Evolutionary conservation across 2,797 vertebrate species (phyloP).

Genomic region (Coregonus sp.): DNA sequence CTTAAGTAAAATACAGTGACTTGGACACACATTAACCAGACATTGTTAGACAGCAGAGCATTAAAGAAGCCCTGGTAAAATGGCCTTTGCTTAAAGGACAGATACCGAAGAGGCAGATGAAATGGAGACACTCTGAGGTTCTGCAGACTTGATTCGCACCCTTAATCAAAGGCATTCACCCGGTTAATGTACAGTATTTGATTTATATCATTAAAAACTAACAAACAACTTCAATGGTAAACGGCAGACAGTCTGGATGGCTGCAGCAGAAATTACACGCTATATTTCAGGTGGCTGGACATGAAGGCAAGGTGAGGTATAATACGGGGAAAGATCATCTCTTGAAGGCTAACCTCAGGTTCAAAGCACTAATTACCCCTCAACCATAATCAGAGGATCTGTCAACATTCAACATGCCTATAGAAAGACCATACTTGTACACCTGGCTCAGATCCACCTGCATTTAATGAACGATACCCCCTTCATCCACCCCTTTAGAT

Average conservation of each 20-base stretch:
- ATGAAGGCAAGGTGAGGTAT: constrained; percentile 37
- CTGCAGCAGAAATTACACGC: constrained; percentile 48
- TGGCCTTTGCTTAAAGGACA: constrained; percentile 9
- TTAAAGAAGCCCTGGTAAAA: constrained; percentile 33
- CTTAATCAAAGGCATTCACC: constrained; percentile 55
- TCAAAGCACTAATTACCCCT: constrained; percentile 73
- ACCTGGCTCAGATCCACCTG: constrained; percentile 67
- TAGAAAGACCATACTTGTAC: constrained; percentile 53
- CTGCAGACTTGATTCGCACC: constrained; percentile 37
- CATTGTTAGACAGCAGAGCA: constrained; percentile 34
- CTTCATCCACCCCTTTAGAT: constrained; percentile 23
- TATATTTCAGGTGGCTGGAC: constrained; percentile 63
- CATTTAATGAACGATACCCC: constrained; percentile 39
- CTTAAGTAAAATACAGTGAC: constrained; percentile 30
- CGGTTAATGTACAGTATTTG: constrained; percentile 22
- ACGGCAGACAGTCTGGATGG: constrained; percentile 54
- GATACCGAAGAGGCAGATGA: constrained; percentile 15
- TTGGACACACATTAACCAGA: constrained; percentile 33
- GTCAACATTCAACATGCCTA: constrained; percentile 71
- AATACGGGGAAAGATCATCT: constrained; percentile 55
- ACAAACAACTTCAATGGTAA: constrained; percentile 47
- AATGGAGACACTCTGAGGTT: constrained; percentile 30
- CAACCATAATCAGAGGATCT: constrained; percentile 74
- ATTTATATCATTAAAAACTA: constrained; percentile 64
- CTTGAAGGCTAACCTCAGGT: constrained; percentile 58